A percentile compares a stretch with the other conserved stretches of the same genome.
phyloP scores from a whole-genome alignment of 1,140 invertebrate genomes.

The Macrobrachium nipponense region DNA sequence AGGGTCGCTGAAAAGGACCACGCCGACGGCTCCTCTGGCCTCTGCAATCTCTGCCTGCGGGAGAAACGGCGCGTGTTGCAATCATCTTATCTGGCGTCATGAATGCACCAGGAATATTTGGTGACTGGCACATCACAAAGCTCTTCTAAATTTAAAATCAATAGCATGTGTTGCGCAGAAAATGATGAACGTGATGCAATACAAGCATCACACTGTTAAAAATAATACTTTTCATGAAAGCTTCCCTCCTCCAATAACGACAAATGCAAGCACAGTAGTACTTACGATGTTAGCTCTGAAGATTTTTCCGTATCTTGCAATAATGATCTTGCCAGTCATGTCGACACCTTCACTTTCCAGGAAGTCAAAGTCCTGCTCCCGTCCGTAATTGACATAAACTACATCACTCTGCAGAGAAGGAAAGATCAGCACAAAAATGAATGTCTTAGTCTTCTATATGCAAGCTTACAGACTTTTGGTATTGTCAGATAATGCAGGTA shows the following conservation, averaged over 20 bases:
- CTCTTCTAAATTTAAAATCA: too few relatives aligned
- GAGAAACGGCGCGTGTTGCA: neutral
- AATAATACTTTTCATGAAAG: neutral
- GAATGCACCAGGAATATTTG: neutral
- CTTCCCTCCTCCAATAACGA: neutral
- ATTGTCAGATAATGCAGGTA: neutral
- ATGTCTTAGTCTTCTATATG: neutral
- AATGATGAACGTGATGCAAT: too few relatives aligned
- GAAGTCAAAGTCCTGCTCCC: constrained; percentile 69
- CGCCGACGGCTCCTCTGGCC: constrained; percentile 61
- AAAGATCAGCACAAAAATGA: neutral
- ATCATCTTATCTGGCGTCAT: too few relatives aligned
- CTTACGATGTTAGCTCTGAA: constrained; percentile 71
- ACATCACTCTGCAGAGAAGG: constrained; percentile 60
- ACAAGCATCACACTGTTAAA: too few relatives aligned
- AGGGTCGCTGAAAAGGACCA: constrained; percentile 65
- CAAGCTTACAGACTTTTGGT: neutral
- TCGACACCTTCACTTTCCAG: constrained; percentile 66
- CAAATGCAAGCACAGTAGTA: neutral
- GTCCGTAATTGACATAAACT: constrained; percentile 73
- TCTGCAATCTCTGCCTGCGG: constrained; percentile 54
- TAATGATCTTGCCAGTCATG: constrained; percentile 69
- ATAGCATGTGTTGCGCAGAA: too few relatives aligned
- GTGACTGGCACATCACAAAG: neutral
- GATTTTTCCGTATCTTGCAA: constrained; percentile 69